Evolutionary conservation across 1,140 invertebrate species (phyloP), one percentile per base, ranked within the genome.

Genomic region (Danaus plexippus): DNA sequence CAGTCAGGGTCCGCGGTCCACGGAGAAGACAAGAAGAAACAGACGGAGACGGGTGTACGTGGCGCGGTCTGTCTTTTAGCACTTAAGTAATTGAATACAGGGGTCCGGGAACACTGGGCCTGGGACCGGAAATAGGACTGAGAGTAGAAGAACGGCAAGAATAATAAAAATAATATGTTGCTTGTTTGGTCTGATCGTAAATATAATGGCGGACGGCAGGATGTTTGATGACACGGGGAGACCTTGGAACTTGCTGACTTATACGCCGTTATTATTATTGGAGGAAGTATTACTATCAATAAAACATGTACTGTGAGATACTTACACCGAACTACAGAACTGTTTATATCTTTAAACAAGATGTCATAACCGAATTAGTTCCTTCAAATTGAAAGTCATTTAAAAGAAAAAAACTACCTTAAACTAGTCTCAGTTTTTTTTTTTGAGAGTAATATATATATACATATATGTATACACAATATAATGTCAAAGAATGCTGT

Each of bases 21-120:
- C 47, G 47, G 44, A 52, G 66, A 85, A 54, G 56, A 48, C 48
- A 42, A 52, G 66, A 85, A 54, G 56, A 68, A 32, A 32, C 7
- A 32, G 22, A 32, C 22, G 22, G 22, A 67, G 77, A 80, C 52
- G 51, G 58, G 43, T 58, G 58, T 73, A 75, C 56, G 57, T 59
- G 45, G 22, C 65, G 65, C 55, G 70, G 66, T 67, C 64, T 66
- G 69, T 71, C 65, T 61, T 67, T 63, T 65, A 75, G 73, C 82
- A 85, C 82, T 85, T 85, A 84, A 80, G 82, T 85, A 84, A 85
- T 85, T 85, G 82, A 80, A 85, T 75, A 67, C 66, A 70, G 75
- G 75, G 75, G 66, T 32, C 22, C 53, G 73, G 70, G 74, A 32
- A 32, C 22, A 32, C 22, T 32, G 22, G 22, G 22, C 22, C 22